Evolutionary conservation across 2,797 vertebrate species (phyloP).

Genomic region (Todus mexicanus): DNA sequence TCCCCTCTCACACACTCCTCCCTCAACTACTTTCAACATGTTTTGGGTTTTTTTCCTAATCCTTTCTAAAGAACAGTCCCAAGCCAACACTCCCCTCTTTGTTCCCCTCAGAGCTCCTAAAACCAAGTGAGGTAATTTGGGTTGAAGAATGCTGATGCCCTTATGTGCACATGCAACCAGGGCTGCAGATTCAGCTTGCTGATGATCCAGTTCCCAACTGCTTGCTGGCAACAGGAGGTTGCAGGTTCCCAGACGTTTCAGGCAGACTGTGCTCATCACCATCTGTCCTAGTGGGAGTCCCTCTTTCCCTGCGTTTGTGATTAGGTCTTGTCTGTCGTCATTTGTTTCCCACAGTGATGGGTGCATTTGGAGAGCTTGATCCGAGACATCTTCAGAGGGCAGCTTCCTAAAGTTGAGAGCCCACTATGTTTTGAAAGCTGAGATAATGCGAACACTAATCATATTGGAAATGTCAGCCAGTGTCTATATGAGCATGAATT

Average conservation of each 20-base stretch:
- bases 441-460: not conserved
- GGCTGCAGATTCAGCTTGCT: not conserved
- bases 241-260: not conserved
- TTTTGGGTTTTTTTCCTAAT: not conserved
- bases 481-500: not conserved
- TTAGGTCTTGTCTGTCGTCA: not conserved
- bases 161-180: not conserved
- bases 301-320: not conserved
- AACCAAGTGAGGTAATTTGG: not conserved
- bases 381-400: not conserved
- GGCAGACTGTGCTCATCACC: not conserved
- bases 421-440: not conserved
- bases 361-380: not conserved
- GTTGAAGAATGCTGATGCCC: not conserved
- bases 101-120: not conserved
- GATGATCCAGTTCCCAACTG: not conserved
- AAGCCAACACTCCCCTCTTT: not conserved
- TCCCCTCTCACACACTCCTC: conserved; percentile 8
- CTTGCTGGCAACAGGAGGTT: not conserved
- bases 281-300: conserved; percentile 29
- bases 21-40: not conserved
- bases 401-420: not conserved
- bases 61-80: not conserved
- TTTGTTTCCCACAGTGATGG: not conserved
- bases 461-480: not conserved